Evolutionary conservation across 2,113 vertebrate species (phyloP).

Genomic region (Paedocypris sp.): DNA sequence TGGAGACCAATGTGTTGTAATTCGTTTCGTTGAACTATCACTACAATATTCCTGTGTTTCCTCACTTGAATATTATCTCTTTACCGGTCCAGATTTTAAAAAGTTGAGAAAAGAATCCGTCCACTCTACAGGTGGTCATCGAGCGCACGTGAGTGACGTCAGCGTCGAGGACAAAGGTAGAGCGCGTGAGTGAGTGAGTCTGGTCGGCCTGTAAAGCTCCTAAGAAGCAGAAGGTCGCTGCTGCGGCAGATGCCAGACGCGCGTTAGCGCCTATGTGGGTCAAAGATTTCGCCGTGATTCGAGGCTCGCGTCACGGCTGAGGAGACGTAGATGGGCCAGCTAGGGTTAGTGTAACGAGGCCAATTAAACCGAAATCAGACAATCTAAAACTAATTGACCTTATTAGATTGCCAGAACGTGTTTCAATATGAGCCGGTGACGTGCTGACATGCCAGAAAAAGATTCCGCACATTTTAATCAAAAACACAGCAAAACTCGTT

Average conservation of each 20-base stretch:
- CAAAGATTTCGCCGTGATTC: slow-evolving; percentile 9
- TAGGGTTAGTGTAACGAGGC: background rate
- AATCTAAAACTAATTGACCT: background rate
- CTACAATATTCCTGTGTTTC: no score
- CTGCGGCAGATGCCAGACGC: background rate
- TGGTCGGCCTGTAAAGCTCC: slow-evolving; percentile 6
- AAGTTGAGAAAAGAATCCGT: no score
- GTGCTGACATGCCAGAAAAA: no score
- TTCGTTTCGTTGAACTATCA: no score
- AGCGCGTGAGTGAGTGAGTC: background rate
- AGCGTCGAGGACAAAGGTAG: background rate
- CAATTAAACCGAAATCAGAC: background rate
- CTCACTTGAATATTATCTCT: no score
- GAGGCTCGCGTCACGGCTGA: background rate
- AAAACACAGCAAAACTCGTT: no score
- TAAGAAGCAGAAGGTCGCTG: background rate
- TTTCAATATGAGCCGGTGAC: no score
- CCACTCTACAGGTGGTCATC: background rate
- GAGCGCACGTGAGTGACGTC: background rate
- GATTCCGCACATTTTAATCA: no score
- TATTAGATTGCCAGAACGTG: background rate
- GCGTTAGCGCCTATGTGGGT: slow-evolving; percentile 9
- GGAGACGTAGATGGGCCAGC: background rate
- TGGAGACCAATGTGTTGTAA: no score
- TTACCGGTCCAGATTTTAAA: no score